Evolutionary conservation across 1,140 invertebrate species (phyloP).

Genomic region (Scaptomyza montana): DNA sequence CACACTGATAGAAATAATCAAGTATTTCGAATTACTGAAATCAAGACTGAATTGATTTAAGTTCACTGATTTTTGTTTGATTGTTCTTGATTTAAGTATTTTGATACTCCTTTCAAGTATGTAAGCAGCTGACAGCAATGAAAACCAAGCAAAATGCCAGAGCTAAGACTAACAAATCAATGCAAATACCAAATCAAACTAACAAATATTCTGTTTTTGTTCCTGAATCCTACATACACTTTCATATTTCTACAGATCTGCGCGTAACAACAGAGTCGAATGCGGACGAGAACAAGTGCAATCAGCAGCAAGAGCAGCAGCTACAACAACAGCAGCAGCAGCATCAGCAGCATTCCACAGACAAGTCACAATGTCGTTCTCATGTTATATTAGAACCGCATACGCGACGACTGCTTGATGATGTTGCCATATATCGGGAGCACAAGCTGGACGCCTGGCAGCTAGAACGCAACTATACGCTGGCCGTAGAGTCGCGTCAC

Average conservation of each 20-base stretch:
- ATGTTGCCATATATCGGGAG: slow-evolving; percentile 56
- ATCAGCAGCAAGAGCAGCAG: slow-evolving; percentile 1
- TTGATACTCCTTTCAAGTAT: no score
- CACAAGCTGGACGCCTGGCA: slow-evolving; percentile 68
- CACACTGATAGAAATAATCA: no score
- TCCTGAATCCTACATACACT: not conserved
- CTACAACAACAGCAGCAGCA: slow-evolving; percentile 26
- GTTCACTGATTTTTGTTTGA: no score
- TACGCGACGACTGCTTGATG: slow-evolving; percentile 36
- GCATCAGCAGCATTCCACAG: slow-evolving; percentile 21
- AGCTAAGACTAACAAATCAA: no score
- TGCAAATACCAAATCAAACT: no score
- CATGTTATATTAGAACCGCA: slow-evolving; percentile 41
- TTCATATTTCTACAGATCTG: slow-evolving; percentile 53
- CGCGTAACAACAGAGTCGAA: slow-evolving; percentile 72
- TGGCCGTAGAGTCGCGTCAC: slow-evolving; percentile 75
- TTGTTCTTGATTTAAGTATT: no score
- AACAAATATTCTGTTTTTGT: no score
- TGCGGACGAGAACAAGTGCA: slow-evolving; percentile 41
- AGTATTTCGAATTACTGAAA: no score
- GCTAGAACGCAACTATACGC: slow-evolving; percentile 75
- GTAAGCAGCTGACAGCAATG: no score
- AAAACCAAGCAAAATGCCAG: no score
- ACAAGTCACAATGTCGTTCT: slow-evolving; percentile 21
- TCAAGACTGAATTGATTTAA: no score